Evolutionary conservation across 2,888 invertebrate species (phyloP).

Genomic region (Tiliacea aurago): DNA sequence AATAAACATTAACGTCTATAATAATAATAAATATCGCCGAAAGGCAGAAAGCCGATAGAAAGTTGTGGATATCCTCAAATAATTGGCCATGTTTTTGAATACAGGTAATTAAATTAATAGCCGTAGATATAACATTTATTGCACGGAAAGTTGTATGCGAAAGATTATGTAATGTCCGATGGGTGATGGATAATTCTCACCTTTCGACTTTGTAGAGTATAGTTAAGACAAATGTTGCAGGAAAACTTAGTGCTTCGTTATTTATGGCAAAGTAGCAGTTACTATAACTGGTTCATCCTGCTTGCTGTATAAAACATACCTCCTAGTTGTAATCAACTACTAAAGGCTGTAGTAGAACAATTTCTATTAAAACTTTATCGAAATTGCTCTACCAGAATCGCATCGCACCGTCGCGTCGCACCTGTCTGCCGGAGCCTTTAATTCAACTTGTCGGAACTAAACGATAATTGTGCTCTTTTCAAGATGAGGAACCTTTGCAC

Average conservation of each 20-base stretch:
- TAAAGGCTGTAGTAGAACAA: neutral
- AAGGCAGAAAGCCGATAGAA: conserved; percentile 60
- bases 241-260: conserved; percentile 17
- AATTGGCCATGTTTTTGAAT: conserved; percentile 44
- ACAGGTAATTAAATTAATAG: conserved; percentile 44
- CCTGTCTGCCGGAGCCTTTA: too few relatives aligned
- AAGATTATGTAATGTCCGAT: conserved; percentile 30
- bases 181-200: conserved; percentile 18
- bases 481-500: neutral
- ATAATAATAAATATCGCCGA: conserved; percentile 28
- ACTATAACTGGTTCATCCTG: conserved; percentile 28
- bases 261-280: conserved; percentile 13
- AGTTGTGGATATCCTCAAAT: conserved; percentile 50
- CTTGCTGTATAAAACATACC: conserved; percentile 1
- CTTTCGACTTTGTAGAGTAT: neutral
- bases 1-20: conserved; percentile 32
- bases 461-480: neutral
- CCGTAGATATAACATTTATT: conserved; percentile 43
- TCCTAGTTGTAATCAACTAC: neutral
- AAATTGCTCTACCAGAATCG: too few relatives aligned
- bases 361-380: too few relatives aligned
- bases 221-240: conserved; percentile 19
- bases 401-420: too few relatives aligned
- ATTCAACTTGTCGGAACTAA: neutral
- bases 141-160: conserved; percentile 25